A percentile compares a stretch with the other conserved stretches of the same genome.
Evolutionary conservation across 2,113 vertebrate genomes (phyloP).

Genomic region (Xiphias gladius): DNA sequence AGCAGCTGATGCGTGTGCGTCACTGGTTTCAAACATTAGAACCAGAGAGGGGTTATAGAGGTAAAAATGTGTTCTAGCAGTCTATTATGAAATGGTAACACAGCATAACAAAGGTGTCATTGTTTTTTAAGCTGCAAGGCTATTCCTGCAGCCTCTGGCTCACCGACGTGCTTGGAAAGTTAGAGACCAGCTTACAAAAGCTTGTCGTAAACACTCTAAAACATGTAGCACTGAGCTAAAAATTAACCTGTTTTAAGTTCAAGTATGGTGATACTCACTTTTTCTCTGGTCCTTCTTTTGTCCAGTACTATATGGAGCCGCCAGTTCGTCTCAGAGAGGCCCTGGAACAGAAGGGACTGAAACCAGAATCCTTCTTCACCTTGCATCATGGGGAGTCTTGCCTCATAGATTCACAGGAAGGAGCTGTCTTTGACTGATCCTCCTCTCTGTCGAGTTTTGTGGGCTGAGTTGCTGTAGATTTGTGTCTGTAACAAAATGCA

Average conservation of each 20-base stretch:
- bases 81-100: conserved; percentile 23
- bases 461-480: background rate
- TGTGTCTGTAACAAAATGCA: conserved; percentile 21
- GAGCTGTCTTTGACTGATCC: conserved; percentile 80
- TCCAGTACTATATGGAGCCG: conserved; percentile 94
- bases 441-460: background rate
- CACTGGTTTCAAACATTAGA: background rate
- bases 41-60: conserved; percentile 3
- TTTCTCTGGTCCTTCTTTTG: background rate
- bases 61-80: conserved; percentile 8
- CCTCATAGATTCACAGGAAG: conserved; percentile 79
- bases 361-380: conserved; percentile 91
- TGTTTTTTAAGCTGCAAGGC: conserved; percentile 33
- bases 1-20: background rate
- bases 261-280: background rate
- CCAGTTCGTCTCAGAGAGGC: conserved; percentile 89
- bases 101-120: conserved; percentile 33
- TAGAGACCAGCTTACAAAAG: background rate
- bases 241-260: background rate
- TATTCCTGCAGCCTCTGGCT: conserved; percentile 26
- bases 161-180: background rate
- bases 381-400: conserved; percentile 93
- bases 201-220: background rate
- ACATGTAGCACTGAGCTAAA: background rate
- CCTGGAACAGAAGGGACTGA: conserved; percentile 88